Evolutionary conservation across 2,113 vertebrate genomes (phyloP), one percentile per base, ranked within the genome.

Genomic region (Syngnathus scovelli): DNA sequence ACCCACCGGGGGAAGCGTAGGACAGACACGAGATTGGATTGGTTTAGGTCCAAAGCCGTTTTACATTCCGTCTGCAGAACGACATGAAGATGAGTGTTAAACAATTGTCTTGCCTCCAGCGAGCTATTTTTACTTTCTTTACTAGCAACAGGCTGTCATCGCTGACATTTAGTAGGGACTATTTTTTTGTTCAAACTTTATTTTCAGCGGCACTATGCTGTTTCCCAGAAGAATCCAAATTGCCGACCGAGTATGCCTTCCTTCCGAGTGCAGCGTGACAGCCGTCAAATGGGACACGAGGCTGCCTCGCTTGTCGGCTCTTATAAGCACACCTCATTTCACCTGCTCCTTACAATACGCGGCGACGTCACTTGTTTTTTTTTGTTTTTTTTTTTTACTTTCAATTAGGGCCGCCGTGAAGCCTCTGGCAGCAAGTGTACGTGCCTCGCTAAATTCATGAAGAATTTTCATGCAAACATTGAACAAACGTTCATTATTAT

Each of bases 371-470:
- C 55, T 23, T 23, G 1, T 23, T 23, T 23, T 23, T 23, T n/a
- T 12, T n/a, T n/a, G n/a, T n/a, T n/a, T n/a, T 23, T 23, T 23
- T 23, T 23, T 23, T 23, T n/a, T 12, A 55, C 52, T 23, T 55
- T 27, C 52, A 11, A 27, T 55, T 23, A 58, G 1, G 3, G 27
- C 13, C 5, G 7, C 5, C 6, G 19, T 62, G 41, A 36, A 46
- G 27, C 68, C 66, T 41, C 64, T 23, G 10, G 55, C 63, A 10
- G 4, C 51, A 72, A 36, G 69, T 55, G 67, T 64, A 33, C 27
- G 27, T 33, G 27, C 27, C 27, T 33, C 7, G 12, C 12, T 56
- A 56, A 56, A 56, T 56, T 15, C 0, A 23, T 27, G 52, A 54
- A 54, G 10, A 54, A 54, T 51, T 19, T 1, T 7, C 18, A 19